Percentiles rank a stretch among this genome's conserved stretches.
Evolutionary conservation across 2,113 vertebrate species (phyloP).

Genomic region (Galbula dea): DNA sequence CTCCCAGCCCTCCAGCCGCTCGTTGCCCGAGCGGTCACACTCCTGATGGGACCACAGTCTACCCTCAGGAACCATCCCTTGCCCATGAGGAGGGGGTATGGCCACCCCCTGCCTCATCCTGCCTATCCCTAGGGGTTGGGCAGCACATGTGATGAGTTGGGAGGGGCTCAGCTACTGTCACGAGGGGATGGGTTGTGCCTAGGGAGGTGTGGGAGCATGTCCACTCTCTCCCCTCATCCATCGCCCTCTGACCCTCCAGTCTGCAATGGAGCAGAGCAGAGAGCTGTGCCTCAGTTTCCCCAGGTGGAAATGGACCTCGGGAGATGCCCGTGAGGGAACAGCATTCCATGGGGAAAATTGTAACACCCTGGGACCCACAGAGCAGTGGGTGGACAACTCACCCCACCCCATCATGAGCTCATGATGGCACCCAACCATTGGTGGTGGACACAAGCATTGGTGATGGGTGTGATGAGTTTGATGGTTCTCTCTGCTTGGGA

Average conservation of each 20-base stretch:
- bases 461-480: background rate
- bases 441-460: background rate
- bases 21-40: conserved; percentile 83
- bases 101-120: background rate
- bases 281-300: background rate
- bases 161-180: background rate
- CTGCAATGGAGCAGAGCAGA: background rate
- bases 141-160: background rate
- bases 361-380: background rate
- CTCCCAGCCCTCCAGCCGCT: conserved; percentile 85
- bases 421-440: fast-evolving
- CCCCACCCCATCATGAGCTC: background rate
- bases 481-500: background rate
- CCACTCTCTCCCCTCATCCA: background rate
- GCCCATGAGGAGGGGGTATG: fast-evolving
- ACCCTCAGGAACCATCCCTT: background rate
- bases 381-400: background rate
- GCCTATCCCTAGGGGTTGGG: background rate
- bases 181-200: background rate
- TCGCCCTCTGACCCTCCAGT: background rate
- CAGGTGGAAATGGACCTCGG: background rate
- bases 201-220: fast-evolving
- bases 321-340: background rate
- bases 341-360: background rate
- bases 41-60: conserved; percentile 66